Base-by-base conservation (phyloP, 2,797 vertebrate genomes). In the Urophycis tenuis region DNA sequence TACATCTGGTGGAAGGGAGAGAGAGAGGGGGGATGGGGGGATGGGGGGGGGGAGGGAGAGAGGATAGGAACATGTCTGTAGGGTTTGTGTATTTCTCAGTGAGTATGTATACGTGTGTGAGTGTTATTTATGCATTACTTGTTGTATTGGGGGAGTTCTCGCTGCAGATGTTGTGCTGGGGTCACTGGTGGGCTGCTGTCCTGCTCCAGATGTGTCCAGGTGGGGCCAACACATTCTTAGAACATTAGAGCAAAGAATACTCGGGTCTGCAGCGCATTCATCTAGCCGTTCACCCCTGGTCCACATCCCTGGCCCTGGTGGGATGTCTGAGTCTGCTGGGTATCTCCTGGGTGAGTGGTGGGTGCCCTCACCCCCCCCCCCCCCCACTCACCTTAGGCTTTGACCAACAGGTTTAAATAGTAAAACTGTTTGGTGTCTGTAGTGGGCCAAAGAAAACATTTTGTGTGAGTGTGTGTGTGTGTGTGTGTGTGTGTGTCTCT, bases 141-240 rank as follows among this genome's bases (percentile, higher is more conserved):
- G 75, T 82, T 60, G 76, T 70, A 74, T 86, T 75, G 74, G 80
- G 53, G 81, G 79, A 80, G 79, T 80, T 74, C 82, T 73, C 36
- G 74, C 72, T 85, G 90, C 89, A 92, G 91, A 92, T 92, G 91
- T 88, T 92, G 91, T 88, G 73, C 75, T 0, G 33, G 78, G 85
- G 86, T 90, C 86, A 88, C 31, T 83, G 81, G 75, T 71, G 80
- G 78, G 82, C 80, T 82, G 74, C 45, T 74, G 78, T 80, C 74
- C 32, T n/a, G 5, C 36, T 81, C 84, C 88, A 90, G 87, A 88
- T 88, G 86, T 84, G 81, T 83, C 83, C 88, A 88, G 82, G 86
- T 91, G 90, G 82, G 79, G 53, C n/a, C 53, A 25, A 10, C 53
- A 64, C 53, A 25, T 64, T 25, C 53, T 64, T 49, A 64, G 7